These are phyloP conservation scores for Drosophila kurseongensis DNA, from an alignment of 1,140 invertebrate species.

Conservation along the genomic window DNA sequence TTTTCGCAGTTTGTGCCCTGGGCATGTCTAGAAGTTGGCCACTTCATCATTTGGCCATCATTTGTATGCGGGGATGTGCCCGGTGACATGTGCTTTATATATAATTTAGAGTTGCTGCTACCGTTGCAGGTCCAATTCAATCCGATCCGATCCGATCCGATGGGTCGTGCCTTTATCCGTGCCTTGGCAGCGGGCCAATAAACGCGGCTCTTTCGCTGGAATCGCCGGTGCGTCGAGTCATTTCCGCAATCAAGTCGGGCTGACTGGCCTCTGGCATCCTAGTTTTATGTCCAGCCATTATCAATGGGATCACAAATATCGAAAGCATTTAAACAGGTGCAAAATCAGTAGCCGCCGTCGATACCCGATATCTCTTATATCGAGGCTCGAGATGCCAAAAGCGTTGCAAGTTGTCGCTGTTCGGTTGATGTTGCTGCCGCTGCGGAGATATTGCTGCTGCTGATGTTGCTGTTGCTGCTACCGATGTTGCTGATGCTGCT, in stretches of 20 bases:
- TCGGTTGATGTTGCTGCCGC: constrained; percentile 21
- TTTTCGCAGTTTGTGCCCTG: constrained; percentile 59
- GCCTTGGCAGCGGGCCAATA: constrained; percentile 66
- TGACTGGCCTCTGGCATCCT: constrained; percentile 56
- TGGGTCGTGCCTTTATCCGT: constrained; percentile 59
- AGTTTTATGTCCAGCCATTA: constrained; percentile 79
- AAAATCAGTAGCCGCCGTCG: constrained; percentile 73
- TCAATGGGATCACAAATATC: constrained; percentile 76
- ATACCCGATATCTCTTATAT: constrained; percentile 71
- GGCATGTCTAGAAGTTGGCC: constrained; percentile 71
- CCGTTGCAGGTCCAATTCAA: constrained; percentile 61
- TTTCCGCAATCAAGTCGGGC: constrained; percentile 63
- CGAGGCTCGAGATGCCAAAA: constrained; percentile 49
- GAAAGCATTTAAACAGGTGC: constrained; percentile 72
- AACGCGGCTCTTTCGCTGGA: constrained; percentile 63
- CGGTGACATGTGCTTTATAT: constrained; percentile 83
- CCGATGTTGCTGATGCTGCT: constrained; percentile 8
- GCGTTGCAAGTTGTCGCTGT: constrained; percentile 37
- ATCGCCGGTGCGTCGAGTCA: constrained; percentile 56
- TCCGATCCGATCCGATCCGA: constrained; percentile 20
- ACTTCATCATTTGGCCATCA: constrained; percentile 50
- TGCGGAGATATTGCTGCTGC: constrained; percentile 9
- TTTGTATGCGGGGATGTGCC: constrained; percentile 78
- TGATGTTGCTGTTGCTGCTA: constrained; percentile 8
- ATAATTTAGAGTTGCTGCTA: constrained; percentile 78